These are phyloP conservation scores for Capricornis sumatraensis DNA, from an alignment of 2,113 vertebrate genomes.

Conservation along the genomic window DNA sequence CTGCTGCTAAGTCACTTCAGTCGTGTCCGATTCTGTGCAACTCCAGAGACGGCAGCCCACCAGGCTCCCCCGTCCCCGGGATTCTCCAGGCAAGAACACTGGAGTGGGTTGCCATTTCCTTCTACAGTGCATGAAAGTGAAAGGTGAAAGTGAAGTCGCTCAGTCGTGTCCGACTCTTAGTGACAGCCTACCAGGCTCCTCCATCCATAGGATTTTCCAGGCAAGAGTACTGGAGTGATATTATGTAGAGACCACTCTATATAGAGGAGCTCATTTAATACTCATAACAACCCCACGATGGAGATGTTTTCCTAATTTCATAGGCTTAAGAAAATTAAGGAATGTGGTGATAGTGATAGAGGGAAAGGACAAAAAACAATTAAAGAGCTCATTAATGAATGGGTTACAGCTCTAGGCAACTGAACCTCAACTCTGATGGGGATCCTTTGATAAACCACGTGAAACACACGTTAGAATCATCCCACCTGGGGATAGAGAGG, in stretches of 20 bases:
- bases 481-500: neutral
- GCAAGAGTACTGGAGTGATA: neutral
- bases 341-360: neutral
- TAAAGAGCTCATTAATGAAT: neutral
- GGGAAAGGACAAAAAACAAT: neutral
- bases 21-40: no score
- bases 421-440: neutral
- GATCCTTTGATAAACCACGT: neutral
- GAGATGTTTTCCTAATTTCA: neutral
- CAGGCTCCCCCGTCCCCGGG: no score
- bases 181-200: no score
- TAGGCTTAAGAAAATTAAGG: conserved; percentile 35
- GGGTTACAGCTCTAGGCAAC: neutral
- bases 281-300: neutral
- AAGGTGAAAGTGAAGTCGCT: no score
- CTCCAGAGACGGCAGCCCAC: no score
- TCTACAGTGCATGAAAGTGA: no score
- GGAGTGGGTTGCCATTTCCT: no score
- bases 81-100: no score
- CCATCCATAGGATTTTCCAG: no score
- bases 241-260: neutral
- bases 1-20: no score
- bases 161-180: no score
- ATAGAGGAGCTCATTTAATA: neutral
- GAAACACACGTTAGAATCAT: neutral